Evolutionary conservation across 2,888 invertebrate genomes (phyloP), one percentile per base, ranked within the genome.

Genomic region (Hetaerina titia): DNA sequence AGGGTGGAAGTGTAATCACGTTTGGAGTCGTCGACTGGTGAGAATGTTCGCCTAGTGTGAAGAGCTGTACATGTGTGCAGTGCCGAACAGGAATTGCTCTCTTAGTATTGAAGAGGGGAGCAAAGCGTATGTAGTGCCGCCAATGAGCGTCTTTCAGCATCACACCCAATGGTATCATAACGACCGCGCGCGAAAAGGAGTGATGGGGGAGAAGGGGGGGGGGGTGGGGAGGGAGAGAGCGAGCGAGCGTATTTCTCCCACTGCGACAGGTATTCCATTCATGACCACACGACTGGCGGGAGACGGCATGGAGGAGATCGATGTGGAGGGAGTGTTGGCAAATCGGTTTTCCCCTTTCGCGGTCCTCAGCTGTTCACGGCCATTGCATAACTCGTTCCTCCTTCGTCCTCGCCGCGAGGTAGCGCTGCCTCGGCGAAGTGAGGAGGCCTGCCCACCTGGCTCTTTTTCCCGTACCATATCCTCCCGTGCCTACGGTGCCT

Each of bases 331-430:
- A 45, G 63, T 69, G 92, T 92, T 92, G 92, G 92, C 69, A 92
- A 92, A 92, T 92, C 69, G 92, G 92, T 92, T 92, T 92, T 92
- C 56, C 92, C 92, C 64, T 64, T 69, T 31, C 69, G 63, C 90
- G 25, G 92, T 64, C 56, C 92, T 92, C 64, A 56, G 17, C 60
- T 60, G 19, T 92, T 13, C 81, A 81, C 81, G 81, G 81, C 11
- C 56, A n/a, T 92, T 92, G 92, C 92, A 92, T 92, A 92, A 92
- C 69, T 31, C 25, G 81, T 45, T 56, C 57, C n/a, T 57, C n/a
- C 58, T 11, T 57, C 89, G 56, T 17, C 56, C 88, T 88, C 19
- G 17, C 31, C 45, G n/a, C n/a, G 6, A 81, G 81, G 25, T 31
- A 2, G 31, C 81, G 45, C 45, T 45, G 45, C 45, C 2, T 13